A percentile compares a stretch with the other conserved stretches of the same genome.
phyloP scores from a whole-genome alignment of 2,113 vertebrate species.

The Osmerus eperlanus region DNA sequence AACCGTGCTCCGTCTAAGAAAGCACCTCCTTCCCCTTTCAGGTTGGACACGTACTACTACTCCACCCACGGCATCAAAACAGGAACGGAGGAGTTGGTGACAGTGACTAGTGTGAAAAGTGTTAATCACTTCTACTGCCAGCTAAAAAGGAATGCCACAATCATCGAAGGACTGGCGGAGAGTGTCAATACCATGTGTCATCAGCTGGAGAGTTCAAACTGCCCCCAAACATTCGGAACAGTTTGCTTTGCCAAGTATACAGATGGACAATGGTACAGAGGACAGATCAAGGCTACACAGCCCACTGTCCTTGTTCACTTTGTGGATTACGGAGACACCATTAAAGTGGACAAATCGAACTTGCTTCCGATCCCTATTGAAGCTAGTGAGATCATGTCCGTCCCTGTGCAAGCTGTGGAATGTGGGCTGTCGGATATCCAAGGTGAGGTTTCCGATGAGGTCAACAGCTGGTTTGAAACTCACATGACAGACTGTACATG shows the following conservation, averaged over 20 bases:
- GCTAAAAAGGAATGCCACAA: conserved; percentile 72
- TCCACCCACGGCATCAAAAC: conserved; percentile 83
- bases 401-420: conserved; percentile 86
- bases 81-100: conserved; percentile 82
- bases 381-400: conserved; percentile 77
- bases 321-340: conserved; percentile 91
- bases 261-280: conserved; percentile 88
- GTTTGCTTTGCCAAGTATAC: conserved; percentile 87
- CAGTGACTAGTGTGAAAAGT: conserved; percentile 74
- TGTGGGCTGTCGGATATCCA: conserved; percentile 82
- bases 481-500: conserved; percentile 68
- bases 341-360: conserved; percentile 67
- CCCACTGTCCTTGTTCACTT: conserved; percentile 77
- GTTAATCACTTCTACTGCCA: conserved; percentile 86
- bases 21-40: conserved; percentile 62
- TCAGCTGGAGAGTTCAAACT: conserved; percentile 51
- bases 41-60: conserved; percentile 83
- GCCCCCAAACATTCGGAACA: conserved; percentile 55
- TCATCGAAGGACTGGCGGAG: conserved; percentile 69
- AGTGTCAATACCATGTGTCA: conserved; percentile 68
- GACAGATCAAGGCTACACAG: conserved; percentile 67
- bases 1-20: conserved; percentile 60
- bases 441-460: conserved; percentile 62
- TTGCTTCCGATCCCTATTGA: conserved; percentile 81
- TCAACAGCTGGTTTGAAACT: conserved; percentile 79